Percentiles rank a stretch among this genome's conserved stretches.
Conservation (phyloP, 2,113 vertebrate species). For the Dendrocopos noguchii region DNA sequence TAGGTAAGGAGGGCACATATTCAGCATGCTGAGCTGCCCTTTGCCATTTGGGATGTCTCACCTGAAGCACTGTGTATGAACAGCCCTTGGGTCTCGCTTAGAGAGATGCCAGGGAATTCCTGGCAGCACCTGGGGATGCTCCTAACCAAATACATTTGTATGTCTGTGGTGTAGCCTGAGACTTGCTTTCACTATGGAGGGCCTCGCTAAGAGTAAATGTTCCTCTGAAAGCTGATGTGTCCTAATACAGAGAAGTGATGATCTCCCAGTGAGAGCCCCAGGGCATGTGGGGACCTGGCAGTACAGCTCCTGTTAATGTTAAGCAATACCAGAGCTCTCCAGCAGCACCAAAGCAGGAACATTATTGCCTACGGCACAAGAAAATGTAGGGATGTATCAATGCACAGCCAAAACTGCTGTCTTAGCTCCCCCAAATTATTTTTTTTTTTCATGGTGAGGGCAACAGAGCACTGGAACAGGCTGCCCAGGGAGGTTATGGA, state of each 20-base stretch:
- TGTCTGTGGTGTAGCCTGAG: background rate
- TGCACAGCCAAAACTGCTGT: background rate
- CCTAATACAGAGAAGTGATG: rapidly evolving
- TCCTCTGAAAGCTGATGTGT: background rate
- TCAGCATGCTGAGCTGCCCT: background rate
- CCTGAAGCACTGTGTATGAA: background rate
- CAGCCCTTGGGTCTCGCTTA: background rate
- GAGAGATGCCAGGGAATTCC: background rate
- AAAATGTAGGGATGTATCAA: rapidly evolving
- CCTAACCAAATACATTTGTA: background rate
- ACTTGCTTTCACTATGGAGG: background rate
- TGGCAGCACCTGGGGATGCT: background rate
- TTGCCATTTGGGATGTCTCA: background rate
- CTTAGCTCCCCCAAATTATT: background rate
- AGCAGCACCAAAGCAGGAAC: background rate
- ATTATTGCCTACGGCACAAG: background rate
- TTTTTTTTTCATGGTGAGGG: too few relatives aligned
- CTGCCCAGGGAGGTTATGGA: too few relatives aligned
- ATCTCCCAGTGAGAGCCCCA: rapidly evolving
- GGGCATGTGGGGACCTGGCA: rapidly evolving
- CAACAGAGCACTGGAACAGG: too few relatives aligned
- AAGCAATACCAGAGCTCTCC: background rate
- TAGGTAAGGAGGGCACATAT: background rate
- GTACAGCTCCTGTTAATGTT: rapidly evolving
- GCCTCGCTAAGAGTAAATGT: background rate